These are phyloP conservation scores for Mastigias papua DNA, from an alignment of 30 jellyfish, hydroid and myxozoan species.

Conservation along the genomic window DNA sequence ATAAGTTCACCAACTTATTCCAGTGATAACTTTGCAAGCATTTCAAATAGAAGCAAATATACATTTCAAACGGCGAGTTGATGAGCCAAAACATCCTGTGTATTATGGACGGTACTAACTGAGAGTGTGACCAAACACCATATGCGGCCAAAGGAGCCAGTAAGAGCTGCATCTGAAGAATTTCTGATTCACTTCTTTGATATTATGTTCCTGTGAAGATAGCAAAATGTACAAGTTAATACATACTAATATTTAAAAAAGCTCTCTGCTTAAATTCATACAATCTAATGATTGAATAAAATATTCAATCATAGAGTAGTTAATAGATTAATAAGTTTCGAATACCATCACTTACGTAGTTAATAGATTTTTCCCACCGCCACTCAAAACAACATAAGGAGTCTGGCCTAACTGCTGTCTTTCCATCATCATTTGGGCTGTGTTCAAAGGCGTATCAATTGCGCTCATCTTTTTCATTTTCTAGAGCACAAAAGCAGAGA, in stretches of 20 bases:
- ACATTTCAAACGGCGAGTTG: too few species aligned
- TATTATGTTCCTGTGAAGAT: not conserved
- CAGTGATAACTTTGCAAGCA: too few species aligned
- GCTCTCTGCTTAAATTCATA: too few species aligned
- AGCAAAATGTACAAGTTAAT: not conserved
- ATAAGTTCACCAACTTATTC: too few species aligned
- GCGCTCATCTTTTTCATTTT: slow-evolving; percentile 95
- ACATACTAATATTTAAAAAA: too few species aligned
- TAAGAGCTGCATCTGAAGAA: not conserved
- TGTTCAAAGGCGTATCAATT: slow-evolving; percentile 92
- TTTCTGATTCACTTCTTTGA: not conserved
- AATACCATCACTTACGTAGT: slow-evolving; percentile 81
- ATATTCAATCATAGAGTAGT: too few species aligned
- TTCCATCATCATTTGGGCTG: slow-evolving; percentile 95
- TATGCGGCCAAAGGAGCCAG: not conserved
- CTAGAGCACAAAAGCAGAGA: slow-evolving; percentile 39
- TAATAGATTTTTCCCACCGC: slow-evolving; percentile 96
- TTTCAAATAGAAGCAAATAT: too few species aligned
- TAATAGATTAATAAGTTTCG: not conserved
- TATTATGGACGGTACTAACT: too few species aligned
- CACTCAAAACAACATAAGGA: slow-evolving; percentile 96
- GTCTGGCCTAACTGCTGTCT: slow-evolving; percentile 89
- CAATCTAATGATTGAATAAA: too few species aligned
- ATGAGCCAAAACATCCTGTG: too few species aligned
- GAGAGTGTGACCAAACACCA: not conserved